Evolutionary conservation across 23 tunicate species (phyloP), one percentile per base, ranked within the genome.

Genomic region (Styela clava): DNA sequence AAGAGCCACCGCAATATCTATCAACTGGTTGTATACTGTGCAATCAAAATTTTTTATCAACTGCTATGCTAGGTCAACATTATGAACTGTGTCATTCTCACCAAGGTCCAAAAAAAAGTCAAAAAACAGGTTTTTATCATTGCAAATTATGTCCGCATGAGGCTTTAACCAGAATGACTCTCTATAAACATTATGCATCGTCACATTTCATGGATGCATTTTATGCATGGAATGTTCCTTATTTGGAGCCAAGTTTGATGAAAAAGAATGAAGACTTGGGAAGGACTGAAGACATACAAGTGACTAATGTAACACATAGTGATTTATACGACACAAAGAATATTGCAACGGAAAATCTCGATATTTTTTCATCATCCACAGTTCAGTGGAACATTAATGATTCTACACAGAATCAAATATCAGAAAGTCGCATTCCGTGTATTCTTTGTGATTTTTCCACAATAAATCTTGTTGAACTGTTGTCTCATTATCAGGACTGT

Each of bases 371-470:
- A 7, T 16, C 34, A 30, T 26, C 77, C 34, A 2, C 56, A 44
- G 56, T 44, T 44, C 56, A 28, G 5, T 71, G 32, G 77, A 71
- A 71, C 29, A 28, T 71, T 35, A 35, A 32, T 21, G 16, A 71
- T 35, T 35, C 77, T 2, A 28, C 77, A 16, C 18, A 71, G 7
- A 7, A 21, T 5, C 77, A 71, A 3, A 18, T 71, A 3, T 21
- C 37, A 30, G 37, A 31, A 30, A 28, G 34, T 30, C 77, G 34
- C 35, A 71, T 71, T 26, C 77, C 77, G 29, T 71, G 77, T 71
- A 34, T 71, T 16, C 35, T 34, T 3, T 71, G 77, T 30, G 77
- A 71, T 71, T 71, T 71, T 32, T 71, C 77, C 34, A 19, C 77
- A 16, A 22, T 3, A 16, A 71, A 71, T 29, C 35, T 71, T 3